Evolutionary conservation across 2,113 vertebrate species (phyloP), one percentile per base, ranked within the genome.

Genomic region (Mobula birostris): DNA sequence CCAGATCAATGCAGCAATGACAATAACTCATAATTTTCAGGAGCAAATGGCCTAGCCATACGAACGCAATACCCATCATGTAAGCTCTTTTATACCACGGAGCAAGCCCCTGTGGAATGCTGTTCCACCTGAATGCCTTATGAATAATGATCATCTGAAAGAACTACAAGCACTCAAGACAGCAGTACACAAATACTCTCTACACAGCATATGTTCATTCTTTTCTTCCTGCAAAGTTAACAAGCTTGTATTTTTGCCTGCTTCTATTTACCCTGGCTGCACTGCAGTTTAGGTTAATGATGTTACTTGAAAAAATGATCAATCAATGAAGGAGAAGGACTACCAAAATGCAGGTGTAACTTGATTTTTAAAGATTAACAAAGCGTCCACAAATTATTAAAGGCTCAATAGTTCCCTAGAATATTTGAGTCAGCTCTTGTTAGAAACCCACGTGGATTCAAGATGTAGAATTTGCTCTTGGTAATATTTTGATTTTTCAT

Each of bases 101-200:
- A 93, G 72, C 91, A 74, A 76, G 70, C 91, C 36, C 24, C 36
- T 74, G 68, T 74, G 70, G 68, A 93, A 93, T 74, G 91, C 70
- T 74, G 68, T 93, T 93, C 91, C 68, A 93, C 91, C 91, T 74
- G 91, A 93, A 29, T 92, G 90, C 32, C 90, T 70, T 72, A 40
- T 72, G 90, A 92, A 66, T 92, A 68, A 93, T 93, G 91, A 76
- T 93, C 91, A 93, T 93, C 68, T 40, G 70, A 72, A 74, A 93
- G 91, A 93, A 74, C 21, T 61, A 87, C 91, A 74, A 72, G 91
- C 68, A 24, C 48, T 56, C 68, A 48, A 48, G 91, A 93, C 91
- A 74, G 70, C 91, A 56, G 70, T 74, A 93, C 91, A 93, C 70
- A 27, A 74, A 36, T 72, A 74, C 68, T 21, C 24, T 74, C 32